Evolutionary conservation across 1,140 invertebrate genomes (phyloP).

Genomic region (Drosophila pandora): DNA sequence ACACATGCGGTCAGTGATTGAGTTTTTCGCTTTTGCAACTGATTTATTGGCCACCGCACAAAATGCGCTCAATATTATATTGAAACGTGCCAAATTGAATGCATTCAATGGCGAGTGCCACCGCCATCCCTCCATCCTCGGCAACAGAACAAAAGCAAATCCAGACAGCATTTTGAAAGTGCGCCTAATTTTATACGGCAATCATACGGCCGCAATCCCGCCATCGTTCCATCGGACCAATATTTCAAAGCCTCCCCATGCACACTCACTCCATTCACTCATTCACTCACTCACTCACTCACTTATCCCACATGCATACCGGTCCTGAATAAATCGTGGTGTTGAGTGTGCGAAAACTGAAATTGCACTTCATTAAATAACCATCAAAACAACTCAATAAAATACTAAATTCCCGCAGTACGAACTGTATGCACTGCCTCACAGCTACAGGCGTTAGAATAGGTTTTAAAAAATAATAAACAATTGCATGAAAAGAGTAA

Average conservation of each 20-base stretch:
- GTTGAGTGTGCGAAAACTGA: conserved; percentile 58
- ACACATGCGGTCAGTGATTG: conserved; percentile 39
- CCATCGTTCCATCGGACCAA: conserved; percentile 16
- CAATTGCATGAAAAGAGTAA: background rate
- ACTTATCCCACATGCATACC: conserved; percentile 23
- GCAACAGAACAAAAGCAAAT: conserved; percentile 18
- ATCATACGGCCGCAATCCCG: conserved; percentile 52
- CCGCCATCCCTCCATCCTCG: background rate
- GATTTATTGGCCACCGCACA: conserved; percentile 63
- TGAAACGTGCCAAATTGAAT: conserved; percentile 56
- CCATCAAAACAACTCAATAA: conserved; percentile 81
- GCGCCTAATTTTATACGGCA: conserved; percentile 67
- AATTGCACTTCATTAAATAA: conserved; percentile 80
- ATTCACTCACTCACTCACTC: background rate
- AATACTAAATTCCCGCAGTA: conserved; percentile 66
- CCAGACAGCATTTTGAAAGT: conserved; percentile 31
- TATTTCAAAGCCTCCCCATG: background rate
- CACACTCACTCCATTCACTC: too few relatives aligned
- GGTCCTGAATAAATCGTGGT: conserved; percentile 64
- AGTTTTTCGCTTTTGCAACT: conserved; percentile 45
- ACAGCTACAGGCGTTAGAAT: background rate
- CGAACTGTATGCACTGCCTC: conserved; percentile 38
- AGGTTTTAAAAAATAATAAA: background rate
- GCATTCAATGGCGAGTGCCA: conserved; percentile 5
- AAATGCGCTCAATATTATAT: conserved; percentile 50